phyloP scores from a whole-genome alignment of 1,140 invertebrate genomes.

The Bombus breviceps region DNA sequence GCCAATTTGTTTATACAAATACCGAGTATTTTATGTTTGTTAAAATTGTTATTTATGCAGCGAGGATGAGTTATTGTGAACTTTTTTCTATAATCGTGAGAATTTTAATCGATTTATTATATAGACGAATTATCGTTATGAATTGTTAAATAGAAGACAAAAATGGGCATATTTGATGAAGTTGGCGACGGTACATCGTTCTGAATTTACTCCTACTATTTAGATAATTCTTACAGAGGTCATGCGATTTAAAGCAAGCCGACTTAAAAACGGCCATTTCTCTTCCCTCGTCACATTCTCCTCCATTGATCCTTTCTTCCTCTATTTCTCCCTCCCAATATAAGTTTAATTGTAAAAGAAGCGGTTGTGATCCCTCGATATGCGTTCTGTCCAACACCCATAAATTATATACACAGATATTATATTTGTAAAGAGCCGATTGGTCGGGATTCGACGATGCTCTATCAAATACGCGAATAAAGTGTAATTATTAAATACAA shows the following conservation, averaged over 20 bases:
- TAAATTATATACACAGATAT: conserved; percentile 69
- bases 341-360: conserved; percentile 60
- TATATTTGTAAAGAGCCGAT: conserved; percentile 74
- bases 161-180: conserved; percentile 24
- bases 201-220: conserved; percentile 1
- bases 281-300: conserved; percentile 5
- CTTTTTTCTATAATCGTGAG: conserved; percentile 17
- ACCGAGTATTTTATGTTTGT: conserved; percentile 38
- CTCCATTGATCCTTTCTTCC: neutral
- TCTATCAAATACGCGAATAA: conserved; percentile 47
- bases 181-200: conserved; percentile 34
- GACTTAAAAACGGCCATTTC: conserved; percentile 1
- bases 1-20: conserved; percentile 20
- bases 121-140: conserved; percentile 14
- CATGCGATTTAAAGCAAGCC: conserved; percentile 14
- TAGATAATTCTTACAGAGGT: conserved; percentile 8
- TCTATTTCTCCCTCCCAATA: neutral
- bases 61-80: conserved; percentile 13
- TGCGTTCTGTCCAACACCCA: conserved; percentile 61
- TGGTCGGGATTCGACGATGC: conserved; percentile 70
- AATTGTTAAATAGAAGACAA: conserved; percentile 44
- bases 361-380: conserved; percentile 65
- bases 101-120: conserved; percentile 44
- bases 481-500: neutral
- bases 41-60: conserved; percentile 25